Evolutionary conservation across 23 tunicate species (phyloP).

Genomic region (Ascidia mentula): DNA sequence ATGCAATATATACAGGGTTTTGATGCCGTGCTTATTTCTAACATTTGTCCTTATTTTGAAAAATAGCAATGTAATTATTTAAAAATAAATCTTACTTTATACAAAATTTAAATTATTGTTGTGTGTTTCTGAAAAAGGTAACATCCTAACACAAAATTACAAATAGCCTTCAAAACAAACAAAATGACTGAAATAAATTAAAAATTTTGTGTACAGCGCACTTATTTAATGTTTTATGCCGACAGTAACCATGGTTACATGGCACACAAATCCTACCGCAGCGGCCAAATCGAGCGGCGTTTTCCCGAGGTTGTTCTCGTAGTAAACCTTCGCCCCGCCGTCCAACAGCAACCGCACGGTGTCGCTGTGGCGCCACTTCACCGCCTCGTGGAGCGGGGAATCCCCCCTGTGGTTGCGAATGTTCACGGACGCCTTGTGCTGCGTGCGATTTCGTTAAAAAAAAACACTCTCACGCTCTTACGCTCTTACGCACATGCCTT

Average conservation of each 20-base stretch:
- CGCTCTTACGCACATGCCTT: not conserved
- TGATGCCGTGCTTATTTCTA: no score
- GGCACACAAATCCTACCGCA: slow-evolving; percentile 22
- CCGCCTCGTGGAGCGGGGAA: slow-evolving; percentile 82
- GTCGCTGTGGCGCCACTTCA: slow-evolving; percentile 70
- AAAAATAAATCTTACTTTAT: no score
- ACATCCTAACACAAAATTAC: no score
- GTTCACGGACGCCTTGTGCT: slow-evolving; percentile 74
- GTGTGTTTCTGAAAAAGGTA: no score
- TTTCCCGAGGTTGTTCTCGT: slow-evolving; percentile 64
- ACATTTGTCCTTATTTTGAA: no score
- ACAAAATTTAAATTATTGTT: no score
- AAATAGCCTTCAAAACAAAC: not conserved
- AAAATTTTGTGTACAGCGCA: not conserved
- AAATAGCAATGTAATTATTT: no score
- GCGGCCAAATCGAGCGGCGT: slow-evolving; percentile 56
- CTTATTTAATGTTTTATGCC: not conserved
- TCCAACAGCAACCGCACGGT: slow-evolving; percentile 50
- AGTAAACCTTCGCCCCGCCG: slow-evolving; percentile 65
- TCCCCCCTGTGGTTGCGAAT: slow-evolving; percentile 72
- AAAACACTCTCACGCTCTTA: not conserved
- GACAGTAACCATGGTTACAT: not conserved
- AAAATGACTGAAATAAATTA: not conserved
- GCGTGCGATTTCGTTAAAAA: not conserved
- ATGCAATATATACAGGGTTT: no score